Base-by-base conservation (phyloP, 2,797 vertebrate genomes). In the Ceryle rudis region DNA sequence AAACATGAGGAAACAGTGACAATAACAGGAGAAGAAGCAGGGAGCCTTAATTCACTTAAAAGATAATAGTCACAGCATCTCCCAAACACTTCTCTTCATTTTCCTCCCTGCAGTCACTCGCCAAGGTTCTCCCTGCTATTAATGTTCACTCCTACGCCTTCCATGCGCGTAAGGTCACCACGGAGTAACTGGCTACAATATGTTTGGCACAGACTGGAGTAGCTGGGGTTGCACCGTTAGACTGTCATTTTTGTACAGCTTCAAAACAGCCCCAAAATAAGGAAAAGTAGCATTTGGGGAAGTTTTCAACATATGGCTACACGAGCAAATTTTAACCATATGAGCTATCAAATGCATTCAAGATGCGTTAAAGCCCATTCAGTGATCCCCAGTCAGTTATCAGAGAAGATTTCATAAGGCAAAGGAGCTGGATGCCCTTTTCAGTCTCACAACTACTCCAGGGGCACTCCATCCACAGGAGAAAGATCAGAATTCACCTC, bases 291-390 rank as follows among this genome's bases (percentile, higher is more conserved):
- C 88, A 91, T 93, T 96, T 80, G 86, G 57, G 89, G 60, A 97
- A 77, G 70, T 54, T 93, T 89, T 80, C n/a, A 31, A 6, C 93
- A 94, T 86, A 95, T 79, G 91, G 84, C 71, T 81, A 20, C 73
- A 60, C 26, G 52, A 89, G 86, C 37, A 93, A 79, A 94, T 89
- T 84, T 80, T 66, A 80, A 90, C 47, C 91, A 95, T 91, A 86
- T 82, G 93, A 92, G 41, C 86, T 51, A 90, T 84, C 82, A 86
- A 90, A 89, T 1, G 21, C 55, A 26, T 57, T 54, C 67, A 73
- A 80, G 77, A 90, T 31, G 89, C 77, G 80, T 33, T 86, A 55
- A 75, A 90, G 62, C 80, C 70, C 73, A 66, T 75, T 79, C 79
- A 44, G 51, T 39, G 82, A 89, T 94, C 86, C 37, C 82, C 70